A percentile compares a stretch with the other conserved stretches of the same genome.
phyloP scores from a whole-genome alignment of 2,797 vertebrate genomes.

The Scarus forsteni region DNA sequence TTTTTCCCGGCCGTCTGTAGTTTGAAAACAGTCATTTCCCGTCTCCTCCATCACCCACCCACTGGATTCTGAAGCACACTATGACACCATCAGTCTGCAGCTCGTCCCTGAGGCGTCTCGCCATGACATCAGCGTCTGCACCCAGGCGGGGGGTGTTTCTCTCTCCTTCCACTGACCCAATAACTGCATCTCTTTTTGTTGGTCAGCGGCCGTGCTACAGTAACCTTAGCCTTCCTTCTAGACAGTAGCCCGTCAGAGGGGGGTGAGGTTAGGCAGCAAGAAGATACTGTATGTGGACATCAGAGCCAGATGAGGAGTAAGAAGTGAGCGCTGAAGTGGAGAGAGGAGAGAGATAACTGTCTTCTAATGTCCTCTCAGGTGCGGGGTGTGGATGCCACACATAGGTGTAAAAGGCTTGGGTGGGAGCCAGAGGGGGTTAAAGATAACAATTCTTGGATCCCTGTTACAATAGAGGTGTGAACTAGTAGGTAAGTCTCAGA shows the following conservation, averaged over 20 bases:
- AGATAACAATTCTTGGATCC: constrained; percentile 61
- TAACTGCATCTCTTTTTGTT: constrained; percentile 29
- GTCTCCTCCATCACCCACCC: constrained; percentile 10
- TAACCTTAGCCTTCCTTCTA: constrained; percentile 42
- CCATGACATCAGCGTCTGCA: constrained; percentile 72
- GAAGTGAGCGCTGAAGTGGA: constrained; percentile 24
- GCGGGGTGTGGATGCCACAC: constrained; percentile 46
- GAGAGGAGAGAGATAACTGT: constrained; percentile 3
- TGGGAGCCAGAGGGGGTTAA: constrained; percentile 33
- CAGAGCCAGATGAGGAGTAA: constrained; percentile 40
- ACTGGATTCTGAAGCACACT: constrained; percentile 27
- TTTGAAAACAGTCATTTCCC: constrained; percentile 5
- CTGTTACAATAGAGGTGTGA: constrained; percentile 72
- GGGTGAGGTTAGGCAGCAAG: constrained; percentile 12
- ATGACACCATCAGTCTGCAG: constrained; percentile 68
- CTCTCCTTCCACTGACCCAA: constrained; percentile 46
- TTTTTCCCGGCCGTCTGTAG: not conserved
- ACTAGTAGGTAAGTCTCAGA: constrained; percentile 44
- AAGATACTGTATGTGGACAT: constrained; percentile 7
- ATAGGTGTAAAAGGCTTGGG: constrained; percentile 72
- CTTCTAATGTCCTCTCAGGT: constrained; percentile 60
- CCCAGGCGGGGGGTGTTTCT: constrained; percentile 41
- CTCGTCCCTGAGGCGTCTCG: constrained; percentile 46
- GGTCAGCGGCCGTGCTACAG: constrained; percentile 42
- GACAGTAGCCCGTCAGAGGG: constrained; percentile 20